These are phyloP conservation scores for Carassius gibelio DNA, from an alignment of 2,113 vertebrate species.

Conservation along the genomic window DNA sequence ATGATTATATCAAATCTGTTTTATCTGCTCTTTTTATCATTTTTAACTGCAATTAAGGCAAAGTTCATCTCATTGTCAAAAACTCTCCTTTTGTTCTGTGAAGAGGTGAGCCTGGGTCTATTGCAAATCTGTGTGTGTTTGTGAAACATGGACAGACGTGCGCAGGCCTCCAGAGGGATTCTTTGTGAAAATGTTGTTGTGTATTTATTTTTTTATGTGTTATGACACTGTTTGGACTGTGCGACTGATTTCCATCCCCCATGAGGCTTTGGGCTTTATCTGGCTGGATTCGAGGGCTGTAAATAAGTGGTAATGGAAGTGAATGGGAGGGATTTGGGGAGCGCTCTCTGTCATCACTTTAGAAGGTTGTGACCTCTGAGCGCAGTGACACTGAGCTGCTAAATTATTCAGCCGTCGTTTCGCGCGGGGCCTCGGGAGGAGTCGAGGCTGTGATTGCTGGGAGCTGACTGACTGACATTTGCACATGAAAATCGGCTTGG, in stretches of 20 bases:
- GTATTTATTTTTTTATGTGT: slow-evolving; percentile 68
- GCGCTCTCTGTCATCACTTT: slow-evolving; percentile 81
- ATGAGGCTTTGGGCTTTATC: slow-evolving; percentile 66
- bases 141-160: slow-evolving; percentile 55
- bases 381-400: slow-evolving; percentile 77
- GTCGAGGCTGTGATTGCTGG: slow-evolving; percentile 78
- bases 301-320: slow-evolving; percentile 80
- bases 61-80: slow-evolving; percentile 30
- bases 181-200: slow-evolving; percentile 74
- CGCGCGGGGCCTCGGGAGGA: slow-evolving; percentile 75
- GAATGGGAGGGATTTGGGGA: slow-evolving; percentile 71
- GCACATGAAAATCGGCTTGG: slow-evolving; percentile 81
- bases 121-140: slow-evolving; percentile 31
- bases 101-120: slow-evolving; percentile 58
- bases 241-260: slow-evolving; percentile 62
- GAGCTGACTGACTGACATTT: slow-evolving; percentile 82
- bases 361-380: slow-evolving; percentile 80
- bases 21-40: not conserved
- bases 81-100: not conserved
- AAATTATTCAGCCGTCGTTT: slow-evolving; percentile 81
- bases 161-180: slow-evolving; percentile 58
- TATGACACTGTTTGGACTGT: slow-evolving; percentile 72
- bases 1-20: not conserved
- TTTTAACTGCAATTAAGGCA: slow-evolving; percentile 11
- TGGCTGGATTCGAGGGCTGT: slow-evolving; percentile 70